phyloP scores from a whole-genome alignment of 2,113 vertebrate species.

The Centropus bengalensis region DNA sequence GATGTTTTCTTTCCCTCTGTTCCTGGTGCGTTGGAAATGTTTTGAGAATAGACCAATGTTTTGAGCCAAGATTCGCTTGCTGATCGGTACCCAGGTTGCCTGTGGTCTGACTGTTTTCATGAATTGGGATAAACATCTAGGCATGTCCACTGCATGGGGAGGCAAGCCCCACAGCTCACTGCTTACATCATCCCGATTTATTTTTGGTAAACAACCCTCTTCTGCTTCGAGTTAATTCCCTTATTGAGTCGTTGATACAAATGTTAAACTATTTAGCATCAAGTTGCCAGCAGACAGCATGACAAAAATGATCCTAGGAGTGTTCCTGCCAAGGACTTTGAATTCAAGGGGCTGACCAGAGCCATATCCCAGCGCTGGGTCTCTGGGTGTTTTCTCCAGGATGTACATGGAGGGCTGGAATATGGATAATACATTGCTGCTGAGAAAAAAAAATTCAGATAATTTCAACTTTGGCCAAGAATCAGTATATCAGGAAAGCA shows the following conservation, averaged over 20 bases:
- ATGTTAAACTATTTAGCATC: background rate
- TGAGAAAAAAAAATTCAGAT: background rate
- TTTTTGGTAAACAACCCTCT: slow-evolving; percentile 46
- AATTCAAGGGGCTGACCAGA: background rate
- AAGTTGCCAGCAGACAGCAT: background rate
- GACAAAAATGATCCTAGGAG: background rate
- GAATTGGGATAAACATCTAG: slow-evolving; percentile 26
- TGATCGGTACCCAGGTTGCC: background rate
- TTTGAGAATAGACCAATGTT: background rate
- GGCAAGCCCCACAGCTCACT: background rate
- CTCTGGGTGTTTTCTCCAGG: background rate
- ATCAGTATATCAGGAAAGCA: background rate
- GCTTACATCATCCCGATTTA: slow-evolving; percentile 28
- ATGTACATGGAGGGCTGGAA: background rate
- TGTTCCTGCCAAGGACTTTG: background rate
- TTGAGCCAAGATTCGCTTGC: slow-evolving; percentile 12
- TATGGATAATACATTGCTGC: background rate
- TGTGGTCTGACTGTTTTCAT: slow-evolving; percentile 24
- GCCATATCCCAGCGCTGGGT: background rate
- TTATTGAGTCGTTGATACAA: slow-evolving; percentile 12
- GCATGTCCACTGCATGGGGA: background rate
- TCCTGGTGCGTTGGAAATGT: background rate
- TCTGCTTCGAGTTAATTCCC: slow-evolving; percentile 50
- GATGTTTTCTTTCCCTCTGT: background rate
- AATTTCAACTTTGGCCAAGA: background rate